Conservation (phyloP, 2,113 vertebrate genomes). For the Anoura caudifer region DNA sequence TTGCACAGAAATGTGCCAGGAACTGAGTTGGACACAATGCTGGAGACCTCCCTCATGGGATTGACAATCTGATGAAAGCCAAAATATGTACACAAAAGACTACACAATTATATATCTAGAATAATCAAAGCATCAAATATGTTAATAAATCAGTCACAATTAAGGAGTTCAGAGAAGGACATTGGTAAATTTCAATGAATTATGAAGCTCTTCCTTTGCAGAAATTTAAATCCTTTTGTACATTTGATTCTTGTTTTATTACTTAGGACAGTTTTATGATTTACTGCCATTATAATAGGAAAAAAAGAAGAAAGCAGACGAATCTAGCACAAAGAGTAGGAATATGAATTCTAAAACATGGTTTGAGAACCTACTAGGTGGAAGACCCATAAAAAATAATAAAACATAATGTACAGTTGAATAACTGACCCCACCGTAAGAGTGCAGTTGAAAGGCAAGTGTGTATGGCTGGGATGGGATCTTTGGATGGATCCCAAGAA, state of each 20-base stretch:
- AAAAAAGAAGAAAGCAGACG: not conserved
- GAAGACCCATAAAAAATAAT: not conserved
- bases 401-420: not conserved
- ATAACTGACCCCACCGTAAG: not conserved
- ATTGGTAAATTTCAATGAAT: not conserved
- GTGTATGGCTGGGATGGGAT: not conserved
- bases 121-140: not conserved
- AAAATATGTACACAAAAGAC: not conserved
- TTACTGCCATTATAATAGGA: not conserved
- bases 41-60: not conserved
- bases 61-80: not conserved
- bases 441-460: not conserved
- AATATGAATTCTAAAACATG: slow-evolving; percentile 29
- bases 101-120: slow-evolving; percentile 7
- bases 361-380: not conserved
- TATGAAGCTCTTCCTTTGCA: not conserved
- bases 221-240: slow-evolving; percentile 21
- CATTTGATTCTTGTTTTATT: slow-evolving; percentile 8
- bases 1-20: not conserved
- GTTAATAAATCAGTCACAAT: slow-evolving; percentile 1
- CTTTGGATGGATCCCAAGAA: not conserved
- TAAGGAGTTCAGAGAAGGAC: not conserved
- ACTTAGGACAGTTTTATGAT: not conserved
- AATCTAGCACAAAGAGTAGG: not conserved
- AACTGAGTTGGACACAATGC: not conserved